Conservation (phyloP, 2,888 invertebrate genomes). For the Cephonodes hylas region DNA sequence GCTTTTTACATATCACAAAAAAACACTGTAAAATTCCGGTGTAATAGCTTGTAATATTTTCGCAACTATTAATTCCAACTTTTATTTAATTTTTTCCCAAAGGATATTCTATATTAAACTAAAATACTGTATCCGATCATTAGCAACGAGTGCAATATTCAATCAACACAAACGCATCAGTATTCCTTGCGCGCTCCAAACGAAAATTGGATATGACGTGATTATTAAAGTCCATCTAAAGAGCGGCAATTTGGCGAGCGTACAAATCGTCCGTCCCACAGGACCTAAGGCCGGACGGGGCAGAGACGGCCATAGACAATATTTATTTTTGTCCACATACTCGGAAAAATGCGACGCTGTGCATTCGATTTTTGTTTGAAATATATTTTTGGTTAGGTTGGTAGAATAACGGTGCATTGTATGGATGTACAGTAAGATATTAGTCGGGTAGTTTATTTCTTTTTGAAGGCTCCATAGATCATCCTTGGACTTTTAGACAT, state of each 20-base stretch:
- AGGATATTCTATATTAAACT: background rate
- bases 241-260: constrained; percentile 72
- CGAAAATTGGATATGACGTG: constrained; percentile 77
- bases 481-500: too few relatives aligned
- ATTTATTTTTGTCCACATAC: constrained; percentile 1
- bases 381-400: too few relatives aligned
- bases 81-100: background rate
- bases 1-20: too few relatives aligned
- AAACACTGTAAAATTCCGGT: too few relatives aligned
- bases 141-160: constrained; percentile 47
- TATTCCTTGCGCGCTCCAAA: constrained; percentile 62
- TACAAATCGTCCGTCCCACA: constrained; percentile 64
- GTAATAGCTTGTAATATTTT: too few relatives aligned
- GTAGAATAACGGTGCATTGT: too few relatives aligned
- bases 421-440: too few relatives aligned
- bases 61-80: too few relatives aligned
- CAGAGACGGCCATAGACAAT: background rate
- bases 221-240: constrained; percentile 74
- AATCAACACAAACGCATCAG: constrained; percentile 56
- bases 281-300: constrained; percentile 48
- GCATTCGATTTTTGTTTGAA: background rate
- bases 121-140: background rate
- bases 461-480: too few relatives aligned
- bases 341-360: background rate
- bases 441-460: too few relatives aligned